Evolutionary conservation across 2,888 invertebrate genomes (phyloP).

Genomic region (Apamea monoglypha): DNA sequence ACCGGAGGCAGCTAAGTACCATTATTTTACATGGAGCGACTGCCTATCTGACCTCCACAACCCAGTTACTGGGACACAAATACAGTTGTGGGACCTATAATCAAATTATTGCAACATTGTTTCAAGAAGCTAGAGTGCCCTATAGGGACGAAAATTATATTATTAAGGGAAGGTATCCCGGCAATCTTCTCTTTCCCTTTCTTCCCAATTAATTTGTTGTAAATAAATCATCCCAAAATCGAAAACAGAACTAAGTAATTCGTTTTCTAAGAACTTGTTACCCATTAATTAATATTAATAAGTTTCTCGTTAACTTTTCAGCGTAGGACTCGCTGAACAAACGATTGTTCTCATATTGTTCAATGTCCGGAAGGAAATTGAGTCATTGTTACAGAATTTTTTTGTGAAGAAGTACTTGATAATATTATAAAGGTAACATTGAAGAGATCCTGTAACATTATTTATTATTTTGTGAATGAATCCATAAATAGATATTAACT

Average conservation of each 20-base stretch:
- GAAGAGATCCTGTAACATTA: neutral
- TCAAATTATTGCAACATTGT: neutral
- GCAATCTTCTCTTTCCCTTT: neutral
- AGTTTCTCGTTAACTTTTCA: constrained; percentile 42
- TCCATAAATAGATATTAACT: neutral
- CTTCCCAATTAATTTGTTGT: neutral
- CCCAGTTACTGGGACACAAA: too few relatives aligned
- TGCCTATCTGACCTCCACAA: too few relatives aligned
- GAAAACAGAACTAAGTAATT: constrained; percentile 17
- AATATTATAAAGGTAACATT: neutral
- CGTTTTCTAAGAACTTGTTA: constrained; percentile 18
- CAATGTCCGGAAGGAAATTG: constrained; percentile 20
- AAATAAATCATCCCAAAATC: constrained; percentile 21
- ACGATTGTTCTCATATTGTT: constrained; percentile 27
- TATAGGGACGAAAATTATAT: too few relatives aligned
- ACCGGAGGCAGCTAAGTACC: too few relatives aligned
- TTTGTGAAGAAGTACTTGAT: neutral
- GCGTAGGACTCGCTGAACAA: constrained; percentile 20
- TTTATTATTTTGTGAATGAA: neutral
- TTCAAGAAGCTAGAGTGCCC: neutral
- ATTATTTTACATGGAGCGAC: too few relatives aligned
- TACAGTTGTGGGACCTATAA: neutral
- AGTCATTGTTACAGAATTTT: constrained; percentile 20
- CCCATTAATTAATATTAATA: constrained; percentile 42
- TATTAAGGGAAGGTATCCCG: too few relatives aligned